Conservation (phyloP, 2,797 vertebrate species). For the Morelia viridis region DNA sequence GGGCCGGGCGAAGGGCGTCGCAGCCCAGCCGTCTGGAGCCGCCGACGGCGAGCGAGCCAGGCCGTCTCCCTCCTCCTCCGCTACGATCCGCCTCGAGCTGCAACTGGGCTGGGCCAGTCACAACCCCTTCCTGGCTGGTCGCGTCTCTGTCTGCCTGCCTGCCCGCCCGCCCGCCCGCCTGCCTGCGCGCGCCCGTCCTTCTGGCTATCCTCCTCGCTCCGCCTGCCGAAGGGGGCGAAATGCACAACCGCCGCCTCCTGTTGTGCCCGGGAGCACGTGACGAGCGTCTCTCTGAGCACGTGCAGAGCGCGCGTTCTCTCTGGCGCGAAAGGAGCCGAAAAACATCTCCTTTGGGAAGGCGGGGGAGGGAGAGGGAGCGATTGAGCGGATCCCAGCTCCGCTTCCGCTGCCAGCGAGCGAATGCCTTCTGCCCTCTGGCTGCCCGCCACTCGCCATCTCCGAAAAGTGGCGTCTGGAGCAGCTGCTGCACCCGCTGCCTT, state of each 20-base stretch:
- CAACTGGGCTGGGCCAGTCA: not conserved
- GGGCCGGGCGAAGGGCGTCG: not conserved
- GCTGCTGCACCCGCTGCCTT: not conserved
- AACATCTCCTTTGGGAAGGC: not conserved
- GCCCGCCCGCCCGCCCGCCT: too few species aligned
- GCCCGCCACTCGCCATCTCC: not conserved
- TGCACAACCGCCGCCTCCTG: not conserved
- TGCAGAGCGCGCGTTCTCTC: constrained; percentile 8
- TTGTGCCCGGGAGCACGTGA: not conserved
- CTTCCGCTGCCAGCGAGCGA: not conserved
- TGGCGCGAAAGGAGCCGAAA: not conserved
- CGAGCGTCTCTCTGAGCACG: constrained; percentile 1
- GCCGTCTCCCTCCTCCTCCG: not conserved
- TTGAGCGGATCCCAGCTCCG: not conserved
- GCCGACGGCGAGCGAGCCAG: constrained; percentile 48
- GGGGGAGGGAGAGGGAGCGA: not conserved
- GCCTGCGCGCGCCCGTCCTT: not conserved
- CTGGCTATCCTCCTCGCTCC: not conserved
- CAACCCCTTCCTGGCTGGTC: not conserved
- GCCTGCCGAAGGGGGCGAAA: not conserved
- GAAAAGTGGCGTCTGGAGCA: not conserved
- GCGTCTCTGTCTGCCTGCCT: not conserved
- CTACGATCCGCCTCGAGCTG: not conserved
- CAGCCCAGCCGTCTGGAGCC: constrained; percentile 6
- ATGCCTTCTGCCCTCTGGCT: not conserved